Evolutionary conservation across 2,888 invertebrate species (phyloP).

Genomic region (Dynastes hyllus): DNA sequence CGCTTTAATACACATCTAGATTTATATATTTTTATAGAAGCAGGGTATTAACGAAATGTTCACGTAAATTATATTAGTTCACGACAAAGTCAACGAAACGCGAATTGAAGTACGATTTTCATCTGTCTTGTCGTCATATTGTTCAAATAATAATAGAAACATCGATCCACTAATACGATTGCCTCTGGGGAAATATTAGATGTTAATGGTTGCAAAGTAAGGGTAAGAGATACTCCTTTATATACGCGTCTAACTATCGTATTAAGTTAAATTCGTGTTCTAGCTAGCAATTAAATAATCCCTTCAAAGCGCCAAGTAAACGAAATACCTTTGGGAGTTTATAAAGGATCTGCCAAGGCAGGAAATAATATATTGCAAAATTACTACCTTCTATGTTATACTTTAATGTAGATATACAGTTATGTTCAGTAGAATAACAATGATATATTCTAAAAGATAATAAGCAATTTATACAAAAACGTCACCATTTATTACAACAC

Average conservation of each 20-base stretch:
- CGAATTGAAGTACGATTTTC: neutral
- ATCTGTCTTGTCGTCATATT: neutral
- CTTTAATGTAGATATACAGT: too few relatives aligned
- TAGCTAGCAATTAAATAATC: conserved; percentile 71
- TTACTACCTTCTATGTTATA: neutral
- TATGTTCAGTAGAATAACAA: too few relatives aligned
- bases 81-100: neutral
- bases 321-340: conserved; percentile 69
- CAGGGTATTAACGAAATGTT: neutral
- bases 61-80: neutral
- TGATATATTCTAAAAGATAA: too few relatives aligned
- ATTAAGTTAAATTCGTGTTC: conserved; percentile 70
- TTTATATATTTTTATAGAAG: neutral
- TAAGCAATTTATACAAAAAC: too few relatives aligned
- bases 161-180: conserved; percentile 61
- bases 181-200: conserved; percentile 67
- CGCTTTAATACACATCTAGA: too few relatives aligned
- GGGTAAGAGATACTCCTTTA: conserved; percentile 70
- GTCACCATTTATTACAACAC: too few relatives aligned
- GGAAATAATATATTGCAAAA: conserved; percentile 35
- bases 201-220: conserved; percentile 70
- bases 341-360: conserved; percentile 27
- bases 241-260: conserved; percentile 68
- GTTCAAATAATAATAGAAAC: conserved; percentile 54
- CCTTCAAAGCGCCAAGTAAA: conserved; percentile 71